Percentiles rank a stretch among this genome's conserved stretches.
Evolutionary conservation across 2,797 vertebrate species (phyloP).

Genomic region (Crypturellus tataupa): DNA sequence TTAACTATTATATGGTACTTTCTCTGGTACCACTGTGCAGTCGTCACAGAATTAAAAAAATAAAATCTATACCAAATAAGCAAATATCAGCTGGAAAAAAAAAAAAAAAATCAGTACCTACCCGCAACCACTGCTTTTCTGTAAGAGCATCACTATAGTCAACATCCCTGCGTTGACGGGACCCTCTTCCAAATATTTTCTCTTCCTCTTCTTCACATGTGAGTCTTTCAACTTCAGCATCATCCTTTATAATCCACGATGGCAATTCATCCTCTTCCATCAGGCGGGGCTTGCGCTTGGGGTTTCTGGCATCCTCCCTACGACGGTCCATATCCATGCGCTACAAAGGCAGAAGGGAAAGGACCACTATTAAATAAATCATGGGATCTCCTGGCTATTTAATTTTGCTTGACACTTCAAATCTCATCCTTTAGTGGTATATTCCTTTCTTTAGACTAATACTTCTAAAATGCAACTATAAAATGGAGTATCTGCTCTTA

Average conservation of each 20-base stretch:
- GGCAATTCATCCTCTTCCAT: conserved; percentile 98
- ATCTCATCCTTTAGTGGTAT: not conserved
- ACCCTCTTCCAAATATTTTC: conserved; percentile 96
- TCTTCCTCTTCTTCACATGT: conserved; percentile 98
- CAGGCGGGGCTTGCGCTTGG: conserved; percentile 93
- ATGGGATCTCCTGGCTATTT: not conserved
- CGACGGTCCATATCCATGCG: conserved; percentile 97
- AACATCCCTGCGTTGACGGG: conserved; percentile 94
- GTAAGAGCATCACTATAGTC: conserved; percentile 97
- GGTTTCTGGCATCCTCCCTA: conserved; percentile 94
- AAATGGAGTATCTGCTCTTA: not conserved
- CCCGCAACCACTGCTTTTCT: conserved; percentile 97
- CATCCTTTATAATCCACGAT: conserved; percentile 98
- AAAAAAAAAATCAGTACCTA: conserved; percentile 70
- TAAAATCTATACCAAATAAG: not conserved
- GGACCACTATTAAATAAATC: not conserved
- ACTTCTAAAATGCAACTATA: not conserved
- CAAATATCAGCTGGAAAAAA: not conserved
- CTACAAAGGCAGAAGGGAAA: conserved; percentile 71
- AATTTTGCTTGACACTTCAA: not conserved
- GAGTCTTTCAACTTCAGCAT: conserved; percentile 95
- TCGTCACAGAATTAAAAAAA: not conserved
- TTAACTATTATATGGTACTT: not conserved
- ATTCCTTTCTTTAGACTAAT: not conserved
- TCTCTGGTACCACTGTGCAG: not conserved